These are phyloP conservation scores for Larimichthys polyactis DNA, from an alignment of 2,113 vertebrate genomes.

Conservation along the genomic window DNA sequence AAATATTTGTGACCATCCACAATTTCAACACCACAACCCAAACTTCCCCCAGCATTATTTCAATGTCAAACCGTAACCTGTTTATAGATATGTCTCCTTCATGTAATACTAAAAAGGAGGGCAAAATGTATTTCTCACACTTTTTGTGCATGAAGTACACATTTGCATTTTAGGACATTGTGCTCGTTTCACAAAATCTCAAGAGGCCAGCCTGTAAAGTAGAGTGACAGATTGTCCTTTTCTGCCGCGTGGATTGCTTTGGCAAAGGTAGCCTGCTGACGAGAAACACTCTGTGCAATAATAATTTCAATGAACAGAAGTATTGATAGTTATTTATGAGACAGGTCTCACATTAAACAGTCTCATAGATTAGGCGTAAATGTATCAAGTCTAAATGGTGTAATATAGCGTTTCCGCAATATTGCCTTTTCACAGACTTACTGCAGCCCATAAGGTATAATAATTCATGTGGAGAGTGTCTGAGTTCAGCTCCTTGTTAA, in stretches of 20 bases:
- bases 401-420: constrained; percentile 58
- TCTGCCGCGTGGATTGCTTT: constrained; percentile 53
- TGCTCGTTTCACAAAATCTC: constrained; percentile 54
- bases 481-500: constrained; percentile 63
- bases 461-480: constrained; percentile 55
- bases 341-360: constrained; percentile 71
- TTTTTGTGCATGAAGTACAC: constrained; percentile 42
- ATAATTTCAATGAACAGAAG: constrained; percentile 67
- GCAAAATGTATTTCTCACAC: constrained; percentile 16
- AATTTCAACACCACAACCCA: neutral
- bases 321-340: constrained; percentile 78
- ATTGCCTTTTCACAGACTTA: constrained; percentile 74
- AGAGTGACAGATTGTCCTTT: constrained; percentile 69
- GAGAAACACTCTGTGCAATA: constrained; percentile 66
- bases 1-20: constrained; percentile 1
- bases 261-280: constrained; percentile 61
- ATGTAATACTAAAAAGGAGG: constrained; percentile 26
- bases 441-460: constrained; percentile 49
- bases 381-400: constrained; percentile 67
- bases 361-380: constrained; percentile 72
- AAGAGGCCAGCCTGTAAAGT: constrained; percentile 37
- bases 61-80: constrained; percentile 56
- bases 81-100: constrained; percentile 45
- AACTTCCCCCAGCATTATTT: constrained; percentile 27
- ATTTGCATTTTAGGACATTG: constrained; percentile 73